Evolutionary conservation across 1,140 invertebrate genomes (phyloP), one percentile per base, ranked within the genome.

Genomic region (Euwallacea similis): DNA sequence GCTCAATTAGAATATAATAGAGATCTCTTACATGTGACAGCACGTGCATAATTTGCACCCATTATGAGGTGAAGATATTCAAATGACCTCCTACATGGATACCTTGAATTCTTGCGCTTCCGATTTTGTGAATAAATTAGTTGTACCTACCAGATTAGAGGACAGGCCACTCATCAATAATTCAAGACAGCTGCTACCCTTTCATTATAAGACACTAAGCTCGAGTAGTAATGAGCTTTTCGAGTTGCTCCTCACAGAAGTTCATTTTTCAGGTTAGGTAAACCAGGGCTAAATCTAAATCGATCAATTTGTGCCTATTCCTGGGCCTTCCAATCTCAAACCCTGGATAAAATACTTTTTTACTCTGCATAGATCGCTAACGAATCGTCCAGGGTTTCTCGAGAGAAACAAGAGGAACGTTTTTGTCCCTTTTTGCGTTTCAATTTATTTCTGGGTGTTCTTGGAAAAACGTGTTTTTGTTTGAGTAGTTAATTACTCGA

Each of bases 291-390:
- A n/a, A 58, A 21, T 13, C 21, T 58, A 58, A 58, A 58, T 58
- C 55, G 6, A 58, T 58, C 55, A 58, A 43, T 43, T 61, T 61
- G 59, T 61, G 33, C 21, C 10, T 61, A 61, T 61, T 61, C 42
- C 21, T 16, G 16, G 59, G 59, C 42, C 59, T 16, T 33, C 55
- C 55, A n/a, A 33, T 58, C 55, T 58, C n/a, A 58, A 58, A 33
- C 55, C 10, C 21, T 33, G 21, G 55, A 58, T 58, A 58, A 58
- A 58, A 58, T 21, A 58, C 55, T 58, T 58, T 58, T 58, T 58
- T 58, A 10, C n/a, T 33, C 55, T 58, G 46, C 13, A 50, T 50
- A 16, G 55, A 58, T 58, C n/a, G 10, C 21, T 58, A 58, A 58
- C 55, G 55, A 58, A 58, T 58, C 55, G 55, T 58, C 55, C 15